Percentiles rank a stretch among this genome's conserved stretches.
Evolutionary conservation across 23 tunicate genomes (phyloP).

Genomic region (Trididemnum clinides): DNA sequence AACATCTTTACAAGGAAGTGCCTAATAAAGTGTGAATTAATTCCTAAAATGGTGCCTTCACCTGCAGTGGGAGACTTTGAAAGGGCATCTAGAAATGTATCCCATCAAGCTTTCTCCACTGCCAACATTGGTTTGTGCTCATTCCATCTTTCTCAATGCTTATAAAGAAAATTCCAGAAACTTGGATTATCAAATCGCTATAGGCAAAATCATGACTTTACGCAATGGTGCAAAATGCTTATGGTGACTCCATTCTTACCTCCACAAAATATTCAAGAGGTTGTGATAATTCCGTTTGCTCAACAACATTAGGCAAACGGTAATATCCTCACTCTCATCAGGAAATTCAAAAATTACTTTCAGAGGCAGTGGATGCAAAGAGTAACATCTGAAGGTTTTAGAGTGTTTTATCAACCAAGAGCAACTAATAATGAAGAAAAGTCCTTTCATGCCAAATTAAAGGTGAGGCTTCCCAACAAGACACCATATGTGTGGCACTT

Average conservation of each 20-base stretch:
- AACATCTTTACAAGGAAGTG: not conserved
- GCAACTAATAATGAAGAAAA: too few relatives aligned
- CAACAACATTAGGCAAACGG: not conserved
- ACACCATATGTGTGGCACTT: too few relatives aligned
- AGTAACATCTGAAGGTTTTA: too few relatives aligned
- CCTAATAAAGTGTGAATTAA: not conserved
- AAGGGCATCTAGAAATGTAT: not conserved
- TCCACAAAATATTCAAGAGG: conserved; percentile 6
- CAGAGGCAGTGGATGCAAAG: too few relatives aligned
- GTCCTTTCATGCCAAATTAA: too few relatives aligned
- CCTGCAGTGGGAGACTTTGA: not conserved
- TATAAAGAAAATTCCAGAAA: conserved; percentile 5
- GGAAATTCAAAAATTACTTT: not conserved
- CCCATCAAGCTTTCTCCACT: conserved; percentile 10
- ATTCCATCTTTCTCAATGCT: conserved; percentile 6
- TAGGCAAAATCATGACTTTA: not conserved
- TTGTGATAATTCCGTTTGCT: not conserved
- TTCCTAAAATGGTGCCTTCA: not conserved
- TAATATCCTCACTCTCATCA: conserved; percentile 4
- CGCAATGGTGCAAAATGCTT: conserved; percentile 8
- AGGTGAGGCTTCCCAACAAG: too few relatives aligned
- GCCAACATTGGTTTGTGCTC: not conserved
- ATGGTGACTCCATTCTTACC: conserved; percentile 1
- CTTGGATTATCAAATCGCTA: conserved; percentile 6
- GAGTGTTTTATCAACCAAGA: too few relatives aligned